Evolutionary conservation across 2,113 vertebrate genomes (phyloP), one percentile per base, ranked within the genome.

Genomic region (Nesoenas mayeri): DNA sequence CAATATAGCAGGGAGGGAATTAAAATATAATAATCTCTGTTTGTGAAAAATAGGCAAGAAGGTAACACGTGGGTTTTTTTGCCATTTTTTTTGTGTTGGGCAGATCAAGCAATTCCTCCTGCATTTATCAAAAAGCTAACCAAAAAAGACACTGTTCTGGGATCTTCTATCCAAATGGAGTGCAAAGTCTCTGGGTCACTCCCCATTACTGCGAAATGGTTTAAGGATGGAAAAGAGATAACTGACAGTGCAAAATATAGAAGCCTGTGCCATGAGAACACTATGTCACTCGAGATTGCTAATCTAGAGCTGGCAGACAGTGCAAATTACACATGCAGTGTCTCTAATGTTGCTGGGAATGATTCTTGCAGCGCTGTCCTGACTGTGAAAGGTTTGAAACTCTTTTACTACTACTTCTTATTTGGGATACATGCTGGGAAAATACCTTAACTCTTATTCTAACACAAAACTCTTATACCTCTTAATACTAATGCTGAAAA

Each of bases 131-230:
- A 99, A 98, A 99, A 99, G 34, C 96, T 99, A 87, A 96, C 93
- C 73, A 99, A 99, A 94, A 99, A 99, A 98, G 98, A 99, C 88
- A 98, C 99, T 57, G 64, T 99, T 94, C 61, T 99, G 82, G 99
- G 99, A 75, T 99, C 99, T 82, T 99, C 98, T 97, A 96, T 99
- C 79, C 98, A 98, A 89, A 98, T 99, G 96, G 98, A 98, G 74
- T 99, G 99, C 95, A 99, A 99, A 97, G 98, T 99, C 94, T 99
- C 99, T 79, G 99, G 99, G 40, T 99, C 99, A 50, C 98, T 99
- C n/a, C 99, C 99, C 16, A 98, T 99, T 91, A 97, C 94, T 95
- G 99, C 99, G 94, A 99, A 99, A 79, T 99, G 99, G 99, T 98
- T 98, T 95, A 99, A 99, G 96, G 99, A 99, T 75, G 98, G 99